Base-by-base conservation (phyloP, 2,888 invertebrate genomes). In the Polydrusus pterygomalis region DNA sequence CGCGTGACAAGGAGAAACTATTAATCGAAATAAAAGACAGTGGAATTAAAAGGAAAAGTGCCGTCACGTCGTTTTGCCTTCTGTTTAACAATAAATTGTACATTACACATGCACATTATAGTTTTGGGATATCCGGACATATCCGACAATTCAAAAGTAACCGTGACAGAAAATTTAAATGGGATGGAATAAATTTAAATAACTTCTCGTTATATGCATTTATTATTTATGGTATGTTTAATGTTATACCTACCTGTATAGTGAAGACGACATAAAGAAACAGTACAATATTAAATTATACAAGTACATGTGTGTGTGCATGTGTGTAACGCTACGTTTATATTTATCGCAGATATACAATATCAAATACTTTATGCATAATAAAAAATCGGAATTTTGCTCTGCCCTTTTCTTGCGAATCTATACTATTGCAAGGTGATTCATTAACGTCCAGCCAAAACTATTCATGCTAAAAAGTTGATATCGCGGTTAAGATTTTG, bases 121-220 rank as follows among this genome's bases (percentile, higher is more conserved):
- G 67, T 51, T 67, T 51, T 67, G 51, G 67, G 67, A 67, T 51
- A 67, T 67, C 67, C 67, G 67, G 67, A 63, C 38, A 67, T 67
- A 54, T 47, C 38, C 45, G 63, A 63, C 43, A 45, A 45, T 63
- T 45, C 18, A 63, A 63, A 45, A 8, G 45, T 47, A 63, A n/a
- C 1, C 63, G 25, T 63, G 63, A 45, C 34, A 20, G 40, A 47
- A 11, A 63, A 45, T 43, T 63, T 45, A 63, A 63, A 63, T 43
- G 18, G 18, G 11, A 25, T 11, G 15, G 34, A 56, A 56, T 56
- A 56, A 56, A 56, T 56, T 56, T 56, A 25, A 56, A 56, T 56
- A 10, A 3, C 15, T 9, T 6, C n/a, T 56, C 7, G 34, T 9
- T 7, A 34, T 7, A 34, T 34, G 56, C 56, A 34, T 56, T 54